phyloP scores from a whole-genome alignment of 2,113 vertebrate species.

The Chrysemys picta region DNA sequence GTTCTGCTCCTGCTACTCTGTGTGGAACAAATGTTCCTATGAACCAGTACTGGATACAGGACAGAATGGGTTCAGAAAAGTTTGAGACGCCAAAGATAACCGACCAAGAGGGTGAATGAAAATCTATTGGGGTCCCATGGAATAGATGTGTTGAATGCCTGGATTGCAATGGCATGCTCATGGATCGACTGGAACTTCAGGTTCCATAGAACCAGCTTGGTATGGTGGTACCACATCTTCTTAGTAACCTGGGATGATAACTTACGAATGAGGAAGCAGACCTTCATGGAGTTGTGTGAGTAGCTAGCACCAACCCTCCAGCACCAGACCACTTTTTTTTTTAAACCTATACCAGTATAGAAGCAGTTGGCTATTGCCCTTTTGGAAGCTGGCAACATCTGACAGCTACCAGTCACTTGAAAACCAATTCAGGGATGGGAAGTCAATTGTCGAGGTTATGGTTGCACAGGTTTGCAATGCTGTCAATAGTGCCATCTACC shows the following conservation, averaged over 20 bases:
- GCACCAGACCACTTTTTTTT: no score
- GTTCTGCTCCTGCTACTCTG: background rate
- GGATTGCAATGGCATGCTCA: background rate
- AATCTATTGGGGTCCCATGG: background rate
- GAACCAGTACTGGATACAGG: background rate
- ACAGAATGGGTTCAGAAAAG: background rate
- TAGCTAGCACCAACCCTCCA: no score
- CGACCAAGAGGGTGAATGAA: background rate
- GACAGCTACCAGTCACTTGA: background rate
- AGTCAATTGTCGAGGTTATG: background rate
- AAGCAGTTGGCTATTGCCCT: no score
- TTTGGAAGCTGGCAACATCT: no score
- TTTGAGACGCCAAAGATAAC: background rate
- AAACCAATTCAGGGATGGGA: background rate
- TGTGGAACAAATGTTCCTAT: background rate
- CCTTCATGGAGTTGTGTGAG: no score
- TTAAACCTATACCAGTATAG: no score
- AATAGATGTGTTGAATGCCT: background rate
- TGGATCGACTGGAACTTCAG: background rate
- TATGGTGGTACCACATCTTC: background rate
- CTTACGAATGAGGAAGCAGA: no score
- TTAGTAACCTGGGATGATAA: background rate
- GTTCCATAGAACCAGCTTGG: background rate
- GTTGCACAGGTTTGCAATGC: background rate
- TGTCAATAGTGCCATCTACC: background rate